Base-by-base conservation (phyloP, 2,797 vertebrate genomes). In the Synaphobranchus kaupii region DNA sequence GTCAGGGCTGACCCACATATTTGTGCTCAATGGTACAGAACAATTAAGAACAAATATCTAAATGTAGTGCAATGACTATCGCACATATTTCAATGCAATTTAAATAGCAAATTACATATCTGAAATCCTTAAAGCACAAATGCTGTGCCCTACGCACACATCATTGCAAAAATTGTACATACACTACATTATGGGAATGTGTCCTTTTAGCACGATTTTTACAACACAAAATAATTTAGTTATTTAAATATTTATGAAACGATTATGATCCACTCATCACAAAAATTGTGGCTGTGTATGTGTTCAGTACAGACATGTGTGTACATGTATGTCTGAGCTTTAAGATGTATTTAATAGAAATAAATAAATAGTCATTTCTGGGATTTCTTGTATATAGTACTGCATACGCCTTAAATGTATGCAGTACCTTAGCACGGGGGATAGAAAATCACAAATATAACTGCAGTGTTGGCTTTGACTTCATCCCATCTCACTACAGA, bases 381-480 rank as follows among this genome's bases (percentile, higher is more conserved):
- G 12, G 12, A 78, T 78, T 39, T 47, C 17, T 44, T 81, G 20
- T 31, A 54, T 31, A 34, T 28, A n/a, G 22, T n/a, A 28, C 6
- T 25, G 7, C n/a, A 56, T 84, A 4, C 28, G 47, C 34, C 34
- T 80, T 47, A 39, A 34, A 83, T 17, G 6, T 54, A 84, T 31
- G 15, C n/a, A 54, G 10, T 13, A 60, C 83, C 54, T 20, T 20
- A 44, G 34, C 83, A 58, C 54, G 39, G 2, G 83, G 20, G 31
- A 84, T 13, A 60, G 52, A 84, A 34, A 60, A 4, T 22, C 17
- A 54, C 31, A 56, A 31, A 84, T 56, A 84, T 56, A 84, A 54
- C 52, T 88, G 88, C 66, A 52, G 5, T 89, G 91, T 90, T 91
- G 93, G 50, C 90, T 88, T 92, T 88, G 86, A 87, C 89, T 92